phyloP scores from a whole-genome alignment of 2,797 vertebrate genomes.

The Parotocinclus haroldoi region DNA sequence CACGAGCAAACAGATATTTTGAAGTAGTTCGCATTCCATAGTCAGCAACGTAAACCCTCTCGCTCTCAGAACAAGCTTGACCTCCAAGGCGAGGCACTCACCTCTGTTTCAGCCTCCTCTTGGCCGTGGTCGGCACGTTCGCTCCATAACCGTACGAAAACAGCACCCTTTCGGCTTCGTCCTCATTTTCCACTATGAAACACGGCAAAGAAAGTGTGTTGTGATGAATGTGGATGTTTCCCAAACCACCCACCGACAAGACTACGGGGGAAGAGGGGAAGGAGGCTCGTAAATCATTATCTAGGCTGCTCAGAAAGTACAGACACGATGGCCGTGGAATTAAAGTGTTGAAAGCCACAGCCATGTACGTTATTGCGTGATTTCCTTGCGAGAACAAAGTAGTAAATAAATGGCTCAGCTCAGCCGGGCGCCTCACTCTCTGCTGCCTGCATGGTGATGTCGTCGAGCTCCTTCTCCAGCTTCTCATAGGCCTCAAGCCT shows the following conservation, averaged over 20 bases:
- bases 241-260: constrained; percentile 34
- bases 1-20: neutral
- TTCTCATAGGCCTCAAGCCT: constrained; percentile 88
- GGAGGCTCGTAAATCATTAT: constrained; percentile 8
- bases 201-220: neutral
- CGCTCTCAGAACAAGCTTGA: neutral
- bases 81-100: constrained; percentile 52
- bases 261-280: constrained; percentile 3
- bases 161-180: constrained; percentile 91
- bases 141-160: constrained; percentile 96
- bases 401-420: neutral
- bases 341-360: too few species aligned
- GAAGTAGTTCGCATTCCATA: neutral
- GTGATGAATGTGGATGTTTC: neutral
- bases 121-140: constrained; percentile 94
- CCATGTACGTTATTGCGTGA: too few species aligned
- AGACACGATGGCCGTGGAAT: too few species aligned
- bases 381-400: too few species aligned
- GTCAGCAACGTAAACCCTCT: neutral
- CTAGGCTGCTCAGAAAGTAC: constrained; percentile 1
- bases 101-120: constrained; percentile 92
- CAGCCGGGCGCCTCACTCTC: constrained; percentile 78
- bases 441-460: constrained; percentile 93
- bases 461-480: constrained; percentile 91
- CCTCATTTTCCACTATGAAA: constrained; percentile 85